A percentile compares a stretch with the other conserved stretches of the same genome.
phyloP scores from a whole-genome alignment of 2,113 vertebrate species.

The Callipepla squamata region DNA sequence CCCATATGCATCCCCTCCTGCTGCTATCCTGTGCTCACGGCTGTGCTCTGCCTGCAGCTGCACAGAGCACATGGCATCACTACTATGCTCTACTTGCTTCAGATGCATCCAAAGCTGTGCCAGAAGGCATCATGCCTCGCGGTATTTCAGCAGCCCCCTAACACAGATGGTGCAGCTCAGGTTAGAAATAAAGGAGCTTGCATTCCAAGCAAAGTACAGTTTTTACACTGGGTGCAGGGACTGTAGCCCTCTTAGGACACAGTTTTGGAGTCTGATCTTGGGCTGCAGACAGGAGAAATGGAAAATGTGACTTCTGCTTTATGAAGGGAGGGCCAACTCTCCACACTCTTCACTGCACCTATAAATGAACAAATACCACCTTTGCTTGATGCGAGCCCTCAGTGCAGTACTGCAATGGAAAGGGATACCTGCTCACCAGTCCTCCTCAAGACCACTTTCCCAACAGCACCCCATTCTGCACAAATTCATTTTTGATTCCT shows the following conservation, averaged over 20 bases:
- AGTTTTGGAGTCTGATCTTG: neutral
- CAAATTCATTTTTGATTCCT: neutral
- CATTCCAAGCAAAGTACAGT: neutral
- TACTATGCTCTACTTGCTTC: neutral
- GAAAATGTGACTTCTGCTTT: neutral
- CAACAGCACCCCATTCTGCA: neutral
- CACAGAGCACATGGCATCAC: neutral
- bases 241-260: neutral
- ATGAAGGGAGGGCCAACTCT: neutral
- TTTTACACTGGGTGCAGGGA: neutral
- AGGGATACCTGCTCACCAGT: neutral
- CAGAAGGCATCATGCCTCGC: fast-evolving
- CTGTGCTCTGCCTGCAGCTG: neutral
- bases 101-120: neutral
- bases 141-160: neutral
- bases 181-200: neutral
- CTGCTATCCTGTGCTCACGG: neutral
- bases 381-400: fast-evolving
- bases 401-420: neutral
- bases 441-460: neutral
- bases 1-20: too few species aligned
- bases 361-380: neutral
- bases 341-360: neutral
- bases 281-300: fast-evolving
- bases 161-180: fast-evolving